phyloP scores from a whole-genome alignment of 2,797 vertebrate species.

The Amblyopsis hoosieri region DNA sequence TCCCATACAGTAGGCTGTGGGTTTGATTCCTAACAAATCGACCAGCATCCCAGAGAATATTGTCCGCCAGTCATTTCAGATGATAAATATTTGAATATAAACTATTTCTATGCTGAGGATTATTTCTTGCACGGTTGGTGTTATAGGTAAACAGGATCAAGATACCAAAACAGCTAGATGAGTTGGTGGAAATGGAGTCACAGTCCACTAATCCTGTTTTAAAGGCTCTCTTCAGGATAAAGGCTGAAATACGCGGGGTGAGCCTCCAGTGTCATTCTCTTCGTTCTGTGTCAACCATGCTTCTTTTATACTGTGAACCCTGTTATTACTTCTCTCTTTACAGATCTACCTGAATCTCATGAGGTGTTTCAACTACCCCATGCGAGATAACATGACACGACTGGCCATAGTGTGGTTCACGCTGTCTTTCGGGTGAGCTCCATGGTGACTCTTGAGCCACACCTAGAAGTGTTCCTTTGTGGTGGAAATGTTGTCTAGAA shows the following conservation, averaged over 20 bases:
- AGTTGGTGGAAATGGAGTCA: slow-evolving; percentile 92
- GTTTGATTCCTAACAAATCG: too few species aligned
- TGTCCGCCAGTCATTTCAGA: too few species aligned
- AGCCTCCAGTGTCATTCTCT: slow-evolving; percentile 46
- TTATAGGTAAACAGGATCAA: slow-evolving; percentile 95
- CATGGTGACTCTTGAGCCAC: slow-evolving; percentile 7
- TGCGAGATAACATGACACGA: slow-evolving; percentile 90
- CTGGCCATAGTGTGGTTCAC: slow-evolving; percentile 96
- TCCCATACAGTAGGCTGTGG: too few species aligned
- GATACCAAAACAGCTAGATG: slow-evolving; percentile 93
- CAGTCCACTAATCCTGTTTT: slow-evolving; percentile 87
- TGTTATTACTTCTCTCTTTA: slow-evolving; percentile 33
- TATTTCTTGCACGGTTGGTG: slow-evolving; percentile 1
- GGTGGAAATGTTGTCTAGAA: too few species aligned
- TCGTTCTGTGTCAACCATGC: not conserved
- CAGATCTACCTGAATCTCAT: slow-evolving; percentile 95
- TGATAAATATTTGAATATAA: not conserved
- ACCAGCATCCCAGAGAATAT: too few species aligned
- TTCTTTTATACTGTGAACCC: not conserved
- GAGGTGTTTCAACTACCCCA: slow-evolving; percentile 95
- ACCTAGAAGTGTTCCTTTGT: too few species aligned
- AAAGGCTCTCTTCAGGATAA: slow-evolving; percentile 88
- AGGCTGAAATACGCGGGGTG: slow-evolving; percentile 88
- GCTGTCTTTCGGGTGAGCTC: slow-evolving; percentile 94
- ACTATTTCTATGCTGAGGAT: not conserved